Base-by-base conservation (phyloP, 2,113 vertebrate genomes). In the Esox niger region DNA sequence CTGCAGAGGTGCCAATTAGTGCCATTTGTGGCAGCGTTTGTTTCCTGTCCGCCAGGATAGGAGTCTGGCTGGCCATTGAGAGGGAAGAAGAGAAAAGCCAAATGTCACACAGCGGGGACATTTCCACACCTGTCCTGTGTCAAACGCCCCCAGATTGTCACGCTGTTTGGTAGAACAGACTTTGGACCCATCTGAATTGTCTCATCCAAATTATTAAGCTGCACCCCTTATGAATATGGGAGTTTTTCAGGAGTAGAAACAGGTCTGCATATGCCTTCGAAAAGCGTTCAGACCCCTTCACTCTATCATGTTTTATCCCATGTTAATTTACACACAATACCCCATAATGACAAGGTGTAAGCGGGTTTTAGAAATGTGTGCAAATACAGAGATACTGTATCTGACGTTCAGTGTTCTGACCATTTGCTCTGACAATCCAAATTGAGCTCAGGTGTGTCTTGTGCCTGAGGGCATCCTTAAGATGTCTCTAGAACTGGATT, bases 1-100 rank as follows among this genome's bases (percentile, higher is more conserved):
- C 88, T 88, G 88, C 91, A 77, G 91, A 93, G 91, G 90, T 91
- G 91, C 86, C 91, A 93, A 93, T 93, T 93, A 90, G 85, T 87
- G 81, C 85, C 87, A 88, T 92, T 90, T 87, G 87, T 88, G 88
- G 82, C 76, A 70, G 82, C 83, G 81, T 88, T 89, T 90, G 87
- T 88, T 79, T 78, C 83, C 79, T 38, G 76, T 85, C 88, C 78
- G 4, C n/a, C 43, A 83, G 85, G 83, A 78, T 35, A 23, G 71
- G 64, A 32, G 64, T 68, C 74, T 46, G 66, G 65, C 31, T 47
- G 71, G 79, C 64, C 81, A 78, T 79, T 35, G 66, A 73, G 68
- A 68, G 69, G 69, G 75, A 43, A 38, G 71, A 68, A 61, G 72
- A 66, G 68, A 68, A 72, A 76, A 68, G 75, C 71, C 81, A 84